These are phyloP conservation scores for Anthopleura sola DNA, from an alignment of 64 coral and sea anemone genomes.

Conservation along the genomic window DNA sequence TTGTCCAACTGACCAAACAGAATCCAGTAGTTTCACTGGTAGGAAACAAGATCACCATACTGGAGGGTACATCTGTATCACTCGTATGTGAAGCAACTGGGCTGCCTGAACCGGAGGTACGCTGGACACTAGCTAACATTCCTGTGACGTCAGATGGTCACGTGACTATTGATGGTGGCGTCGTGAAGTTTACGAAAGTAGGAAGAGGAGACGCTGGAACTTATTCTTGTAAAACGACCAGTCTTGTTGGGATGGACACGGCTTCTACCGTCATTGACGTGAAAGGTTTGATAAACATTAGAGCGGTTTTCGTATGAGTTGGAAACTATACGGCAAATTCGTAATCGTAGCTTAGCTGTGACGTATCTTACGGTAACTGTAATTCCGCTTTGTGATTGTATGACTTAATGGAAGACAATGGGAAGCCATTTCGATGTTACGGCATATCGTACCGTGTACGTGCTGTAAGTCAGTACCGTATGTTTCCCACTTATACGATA, in stretches of 20 bases:
- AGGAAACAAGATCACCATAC: constrained; percentile 57
- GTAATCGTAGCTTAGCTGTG: too few species aligned
- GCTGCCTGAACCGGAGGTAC: constrained; percentile 34
- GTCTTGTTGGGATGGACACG: constrained; percentile 32
- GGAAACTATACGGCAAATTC: too few species aligned
- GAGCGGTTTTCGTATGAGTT: too few species aligned
- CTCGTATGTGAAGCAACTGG: constrained; percentile 34
- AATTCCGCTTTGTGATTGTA: too few species aligned
- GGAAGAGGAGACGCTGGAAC: constrained; percentile 56
- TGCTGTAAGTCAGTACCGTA: too few species aligned
- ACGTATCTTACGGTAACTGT: too few species aligned
- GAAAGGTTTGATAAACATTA: constrained; percentile 21
- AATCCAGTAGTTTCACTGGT: constrained; percentile 39
- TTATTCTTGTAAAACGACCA: constrained; percentile 60
- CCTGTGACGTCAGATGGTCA: constrained; percentile 29
- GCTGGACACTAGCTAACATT: constrained; percentile 31
- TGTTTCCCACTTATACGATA: too few species aligned
- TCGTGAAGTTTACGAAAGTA: constrained; percentile 36
- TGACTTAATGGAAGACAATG: too few species aligned
- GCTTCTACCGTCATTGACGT: constrained; percentile 34
- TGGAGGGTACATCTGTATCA: constrained; percentile 45
- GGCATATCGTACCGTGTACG: too few species aligned
- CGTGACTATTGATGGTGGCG: constrained; percentile 30
- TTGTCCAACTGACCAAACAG: background rate
- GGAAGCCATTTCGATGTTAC: too few species aligned